Base-by-base conservation (phyloP, 64 coral and sea anemone species). In the Acropora yongei region DNA sequence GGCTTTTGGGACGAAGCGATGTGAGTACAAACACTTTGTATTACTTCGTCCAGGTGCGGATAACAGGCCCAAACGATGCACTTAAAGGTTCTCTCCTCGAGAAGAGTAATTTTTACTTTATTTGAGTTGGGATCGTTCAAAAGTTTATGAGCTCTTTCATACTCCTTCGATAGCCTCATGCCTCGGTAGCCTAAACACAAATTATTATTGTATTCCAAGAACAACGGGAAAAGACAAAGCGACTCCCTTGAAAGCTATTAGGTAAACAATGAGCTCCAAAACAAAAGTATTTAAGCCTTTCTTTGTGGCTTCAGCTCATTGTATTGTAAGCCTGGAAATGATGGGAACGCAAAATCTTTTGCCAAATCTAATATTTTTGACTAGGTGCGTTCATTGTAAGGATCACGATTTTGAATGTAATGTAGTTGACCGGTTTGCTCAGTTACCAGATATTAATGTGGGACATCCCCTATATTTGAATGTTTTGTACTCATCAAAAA, bases 1-100 rank as follows among this genome's bases (percentile, higher is more conserved):
- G 83, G 97, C 97, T 47, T 99, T 99, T 50, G 97, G 97, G 43
- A 91, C 97, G 3, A 99, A 99, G 60, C 80, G 94, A 94, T 99
- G 97, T 99, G 80, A 99, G 97, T 89, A 82, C 14, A 13, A 1
- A 45, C 5, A 44, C 11, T 7, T 13, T 18, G 1, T 46, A 44
- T 43, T 8, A 47, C 44, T 47, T 10, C 30, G 30, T 44, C 44
- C 6, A 71, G 42, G 1, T 11, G 14, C 5, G 69, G 46, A 3
- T 71, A 71, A 71, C 18, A 65, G 30, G 47, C 40, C 20, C 40
- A 44, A 68, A 47, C 58, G 44, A 48, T 17, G 47, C 49, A 20
- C 44, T 71, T 4, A 72, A 7, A 39, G n/a, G 41, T 66, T 67
- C 16, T 1, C 30, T 68, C 44, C 41, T 12, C 8, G n/a, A 57